These are phyloP conservation scores for Agrenia bidenticulata DNA, from an alignment of 2,888 invertebrate species.

Conservation along the genomic window DNA sequence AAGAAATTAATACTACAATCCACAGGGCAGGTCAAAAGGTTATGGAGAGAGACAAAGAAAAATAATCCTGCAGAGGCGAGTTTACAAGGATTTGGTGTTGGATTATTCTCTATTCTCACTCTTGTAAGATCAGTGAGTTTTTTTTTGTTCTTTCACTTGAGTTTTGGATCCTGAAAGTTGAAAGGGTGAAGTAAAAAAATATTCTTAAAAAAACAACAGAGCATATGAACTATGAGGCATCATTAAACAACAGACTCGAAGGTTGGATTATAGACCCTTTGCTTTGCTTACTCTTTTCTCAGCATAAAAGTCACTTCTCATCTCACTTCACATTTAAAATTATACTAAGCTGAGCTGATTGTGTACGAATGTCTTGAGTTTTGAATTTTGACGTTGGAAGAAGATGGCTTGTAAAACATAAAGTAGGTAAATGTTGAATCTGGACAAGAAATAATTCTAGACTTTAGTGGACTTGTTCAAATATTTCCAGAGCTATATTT, in stretches of 20 bases:
- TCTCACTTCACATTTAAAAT: no score
- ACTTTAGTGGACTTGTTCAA: not conserved
- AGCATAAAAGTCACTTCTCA: no score
- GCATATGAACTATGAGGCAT: not conserved
- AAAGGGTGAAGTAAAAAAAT: constrained; percentile 4
- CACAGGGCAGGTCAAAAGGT: constrained; percentile 30
- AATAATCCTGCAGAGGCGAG: not conserved
- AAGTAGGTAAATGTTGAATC: no score
- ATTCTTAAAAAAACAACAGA: constrained; percentile 3
- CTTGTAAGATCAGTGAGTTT: not conserved
- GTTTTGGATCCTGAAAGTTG: not conserved
- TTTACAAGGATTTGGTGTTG: not conserved
- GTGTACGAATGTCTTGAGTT: no score
- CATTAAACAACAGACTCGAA: constrained; percentile 1
- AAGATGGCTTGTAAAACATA: no score
- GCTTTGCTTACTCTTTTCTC: not conserved
- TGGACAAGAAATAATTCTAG: no score
- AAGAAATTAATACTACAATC: constrained; percentile 30
- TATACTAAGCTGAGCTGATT: no score
- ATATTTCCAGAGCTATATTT: constrained; percentile 6
- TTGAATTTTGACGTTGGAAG: no score
- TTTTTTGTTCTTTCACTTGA: no score
- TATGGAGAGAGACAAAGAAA: constrained; percentile 17
- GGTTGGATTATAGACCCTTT: not conserved
- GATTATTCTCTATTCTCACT: constrained; percentile 9